Evolutionary conservation across 2,888 invertebrate genomes (phyloP), one percentile per base, ranked within the genome.

Genomic region (Aethes cnicana): DNA sequence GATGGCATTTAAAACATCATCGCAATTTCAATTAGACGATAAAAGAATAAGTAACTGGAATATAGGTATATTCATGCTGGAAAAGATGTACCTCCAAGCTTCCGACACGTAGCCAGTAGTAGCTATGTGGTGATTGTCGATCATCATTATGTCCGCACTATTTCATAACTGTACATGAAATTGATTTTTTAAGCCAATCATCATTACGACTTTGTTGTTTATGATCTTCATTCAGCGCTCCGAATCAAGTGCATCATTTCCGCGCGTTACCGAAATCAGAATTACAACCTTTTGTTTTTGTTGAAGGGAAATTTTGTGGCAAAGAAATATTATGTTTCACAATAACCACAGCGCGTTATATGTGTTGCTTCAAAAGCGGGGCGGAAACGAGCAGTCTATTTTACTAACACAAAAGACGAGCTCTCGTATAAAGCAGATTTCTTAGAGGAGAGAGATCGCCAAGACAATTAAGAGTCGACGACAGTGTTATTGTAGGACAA

Each of bases 401-500:
- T 81, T 71, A 74, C 66, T 71, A 74, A 66, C 61, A 65, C 59
- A 68, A 73, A 74, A 74, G 69, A 72, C 66, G 69, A 60, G 68
- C 59, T 75, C 69, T 77, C 63, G 64, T 72, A 72, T 72, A 72
- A 73, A 72, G 72, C 64, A 67, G 67, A 72, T 66, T 66, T 62
- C 59, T 64, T 56, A 69, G 72, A 75, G 75, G 60, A 73, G 71
- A 72, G 69, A 64, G 68, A 65, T 67, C 64, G 63, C 68, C 68
- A 74, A 81, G 78, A 82, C 82, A 85, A 84, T 87, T 83, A 87
- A 83, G 72, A 72, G 72, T 70, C 70, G 84, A 79, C 79, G 85
- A 86, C 83, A 84, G 82, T 70, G 74, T 83, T 84, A 82, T 84
- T 84, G 83, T 84, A 77, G 80, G 80, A 84, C 81, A 83, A 81